Evolutionary conservation across 2,113 vertebrate genomes (phyloP).

Genomic region (Lepidiolamprologus cunningtoni): DNA sequence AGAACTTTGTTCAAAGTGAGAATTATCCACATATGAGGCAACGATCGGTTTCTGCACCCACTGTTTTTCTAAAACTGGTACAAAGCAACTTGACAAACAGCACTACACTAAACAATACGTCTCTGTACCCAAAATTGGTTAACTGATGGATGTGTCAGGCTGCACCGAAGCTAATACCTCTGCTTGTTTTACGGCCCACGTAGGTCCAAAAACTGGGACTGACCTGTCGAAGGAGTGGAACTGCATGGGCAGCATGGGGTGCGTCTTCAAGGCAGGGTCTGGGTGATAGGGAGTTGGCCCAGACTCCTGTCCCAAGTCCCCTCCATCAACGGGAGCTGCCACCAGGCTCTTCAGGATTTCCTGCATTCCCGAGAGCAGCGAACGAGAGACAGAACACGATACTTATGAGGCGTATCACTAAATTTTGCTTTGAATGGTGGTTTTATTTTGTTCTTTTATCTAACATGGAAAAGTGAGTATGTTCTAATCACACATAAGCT

Average conservation of each 20-base stretch:
- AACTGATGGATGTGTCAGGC: background rate
- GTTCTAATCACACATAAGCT: background rate
- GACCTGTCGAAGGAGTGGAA: conserved; percentile 99
- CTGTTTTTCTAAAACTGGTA: background rate
- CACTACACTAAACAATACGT: background rate
- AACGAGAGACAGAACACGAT: background rate
- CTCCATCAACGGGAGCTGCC: conserved; percentile 87
- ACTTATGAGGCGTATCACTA: background rate
- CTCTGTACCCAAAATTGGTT: background rate
- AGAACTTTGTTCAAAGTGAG: background rate
- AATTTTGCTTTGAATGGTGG: background rate
- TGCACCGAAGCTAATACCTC: background rate
- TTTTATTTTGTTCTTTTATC: background rate
- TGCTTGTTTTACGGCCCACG: background rate
- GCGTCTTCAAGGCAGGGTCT: conserved; percentile 89
- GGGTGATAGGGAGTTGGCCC: conserved; percentile 88
- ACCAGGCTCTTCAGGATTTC: conserved; percentile 97
- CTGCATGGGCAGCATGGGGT: conserved; percentile 96
- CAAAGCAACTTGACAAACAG: background rate
- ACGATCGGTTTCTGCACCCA: background rate
- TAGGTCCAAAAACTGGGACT: background rate
- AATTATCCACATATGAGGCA: background rate
- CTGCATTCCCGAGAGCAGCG: background rate
- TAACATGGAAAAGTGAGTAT: background rate
- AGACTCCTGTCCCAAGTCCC: conserved; percentile 84